Base-by-base conservation (phyloP, 2,888 invertebrate species). In the Anoplius nigerrimus region DNA sequence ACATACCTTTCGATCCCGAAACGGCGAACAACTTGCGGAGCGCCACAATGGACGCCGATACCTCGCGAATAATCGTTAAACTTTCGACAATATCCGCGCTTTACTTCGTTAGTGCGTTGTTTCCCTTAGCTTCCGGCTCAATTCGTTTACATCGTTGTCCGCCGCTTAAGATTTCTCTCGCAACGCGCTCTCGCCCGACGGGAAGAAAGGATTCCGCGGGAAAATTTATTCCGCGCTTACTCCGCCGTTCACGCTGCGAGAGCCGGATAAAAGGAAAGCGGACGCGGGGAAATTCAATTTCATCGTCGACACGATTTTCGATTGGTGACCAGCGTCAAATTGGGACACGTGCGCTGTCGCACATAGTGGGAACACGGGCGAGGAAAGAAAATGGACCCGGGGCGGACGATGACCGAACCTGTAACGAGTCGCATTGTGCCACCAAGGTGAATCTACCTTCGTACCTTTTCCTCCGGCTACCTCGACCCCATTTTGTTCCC, bases 401-500 rank as follows among this genome's bases (percentile, higher is more conserved):
- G 24, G 24, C 18, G 22, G 15, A 45, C 18, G 22, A 34, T 20
- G 27, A 11, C 59, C 20, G 66, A 66, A 59, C 56, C 62, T 66
- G 69, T 69, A 69, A 69, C 69, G 66, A 69, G 66, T 69, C 62
- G 62, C 70, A 78, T 77, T 77, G 77, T 78, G 72, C 75, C 62
- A 66, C 71, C 66, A 64, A 69, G 58, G 66, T 66, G 62, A 75
- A 67, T 64, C 67, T 70, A 66, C 67, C 48, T 66, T 60, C 55
- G 53, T 51, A 42, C 34, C 63, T 58, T 34, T 34, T 6, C 34
- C 11, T 34, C 4, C 34, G 6, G 1, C 57, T 45, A 15, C 11
- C 5, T 1, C 46, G 48, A 53, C 52, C 62, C 76, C 79, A 75
- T 82, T 83, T 83, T 83, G 84, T 84, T 85, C 81, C 71, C 75